Evolutionary conservation across 2,797 vertebrate species (phyloP), one percentile per base, ranked within the genome.

Genomic region (Gymnothorax javanicus): DNA sequence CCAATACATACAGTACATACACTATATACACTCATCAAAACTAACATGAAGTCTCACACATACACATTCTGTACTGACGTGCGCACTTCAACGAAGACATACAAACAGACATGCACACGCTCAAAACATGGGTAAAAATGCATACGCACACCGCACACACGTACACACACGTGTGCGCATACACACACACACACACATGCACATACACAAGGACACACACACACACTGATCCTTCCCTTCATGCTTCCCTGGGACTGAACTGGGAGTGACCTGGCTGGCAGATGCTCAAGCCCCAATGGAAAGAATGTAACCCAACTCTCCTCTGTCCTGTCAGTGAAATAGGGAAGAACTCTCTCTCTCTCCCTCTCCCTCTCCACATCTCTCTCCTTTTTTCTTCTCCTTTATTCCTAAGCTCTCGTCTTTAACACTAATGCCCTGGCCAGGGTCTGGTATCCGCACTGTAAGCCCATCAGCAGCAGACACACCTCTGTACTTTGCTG

Each of bases 191-290:
- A 83, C 7, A 64, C 67, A 54, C 62, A 85, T 50, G 79, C 87
- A 84, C 84, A 88, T 82, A 87, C 91, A 89, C 43, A 79, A 5
- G 92, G 91, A 91, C 94, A 87, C 90, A 91, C 89, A 90, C 91
- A 93, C 92, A 90, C 92, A 93, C 91, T 91, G 94, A 93, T 94
- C 94, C 93, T 93, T 94, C 92, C 91, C 92, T 94, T 91, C 23
- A 90, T 91, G 92, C 88, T 94, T 94, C 93, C 93, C 93, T 82
- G 93, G 92, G 95, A 94, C 91, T 96, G 94, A 96, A 95, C 94
- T 95, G 94, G 93, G 94, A 95, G 94, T 96, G 96, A 96, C 94
- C 95, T 92, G 95, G 92, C 94, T 95, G 94, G 95, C 95, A 95
- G 94, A 94, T 92, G 90, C 90, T 91, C 92, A 93, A 92, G 33